These are phyloP conservation scores for Eupsilia transversa DNA, from an alignment of 2,888 invertebrate species.

Conservation along the genomic window DNA sequence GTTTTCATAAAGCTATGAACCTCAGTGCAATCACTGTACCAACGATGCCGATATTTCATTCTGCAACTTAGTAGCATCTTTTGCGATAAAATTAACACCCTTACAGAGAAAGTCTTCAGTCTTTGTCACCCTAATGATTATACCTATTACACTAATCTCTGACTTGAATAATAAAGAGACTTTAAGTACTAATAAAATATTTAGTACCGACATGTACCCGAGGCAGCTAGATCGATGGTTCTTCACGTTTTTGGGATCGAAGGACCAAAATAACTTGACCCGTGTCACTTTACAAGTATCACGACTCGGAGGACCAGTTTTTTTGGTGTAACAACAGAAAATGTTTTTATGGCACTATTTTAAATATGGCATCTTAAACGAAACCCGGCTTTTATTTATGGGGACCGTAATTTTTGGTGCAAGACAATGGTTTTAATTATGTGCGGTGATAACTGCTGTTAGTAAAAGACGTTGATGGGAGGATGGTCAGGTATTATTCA, in stretches of 20 bases:
- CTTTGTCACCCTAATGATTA: constrained; percentile 83
- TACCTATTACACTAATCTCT: constrained; percentile 87
- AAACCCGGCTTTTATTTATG: constrained; percentile 80
- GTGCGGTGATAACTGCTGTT: constrained; percentile 84
- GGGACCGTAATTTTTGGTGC: constrained; percentile 84
- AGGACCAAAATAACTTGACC: constrained; percentile 73
- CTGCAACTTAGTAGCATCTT: constrained; percentile 58
- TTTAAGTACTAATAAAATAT: constrained; percentile 89
- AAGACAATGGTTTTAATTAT: constrained; percentile 90
- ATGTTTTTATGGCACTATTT: constrained; percentile 88
- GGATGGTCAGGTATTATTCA: constrained; percentile 78
- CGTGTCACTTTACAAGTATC: neutral
- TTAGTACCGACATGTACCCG: constrained; percentile 83
- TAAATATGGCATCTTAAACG: constrained; percentile 86
- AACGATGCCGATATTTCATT: constrained; percentile 30
- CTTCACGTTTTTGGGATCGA: constrained; percentile 77
- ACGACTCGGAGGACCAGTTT: constrained; percentile 43
- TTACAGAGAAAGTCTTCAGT: constrained; percentile 75
- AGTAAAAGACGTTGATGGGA: constrained; percentile 80
- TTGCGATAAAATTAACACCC: constrained; percentile 61
- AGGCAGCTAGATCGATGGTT: constrained; percentile 82
- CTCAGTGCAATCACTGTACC: constrained; percentile 17
- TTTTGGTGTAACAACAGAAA: constrained; percentile 76
- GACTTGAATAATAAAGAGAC: constrained; percentile 84
- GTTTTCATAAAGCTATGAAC: constrained; percentile 12